A percentile compares a stretch with the other conserved stretches of the same genome.
Conservation (phyloP, 2,888 invertebrate genomes). For the Lutraria lutraria region DNA sequence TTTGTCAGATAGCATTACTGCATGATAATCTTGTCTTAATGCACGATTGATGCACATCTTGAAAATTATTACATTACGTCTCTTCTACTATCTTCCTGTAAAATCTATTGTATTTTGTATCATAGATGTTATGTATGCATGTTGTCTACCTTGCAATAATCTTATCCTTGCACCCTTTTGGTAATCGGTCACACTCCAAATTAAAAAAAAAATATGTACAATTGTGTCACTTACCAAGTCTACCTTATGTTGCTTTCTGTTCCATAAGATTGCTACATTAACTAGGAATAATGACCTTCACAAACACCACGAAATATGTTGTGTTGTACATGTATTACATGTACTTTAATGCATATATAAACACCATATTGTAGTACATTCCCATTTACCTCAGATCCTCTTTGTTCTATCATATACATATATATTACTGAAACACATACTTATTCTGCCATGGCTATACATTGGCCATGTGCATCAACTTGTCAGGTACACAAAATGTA, state of each 20-base stretch:
- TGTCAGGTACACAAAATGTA: too few species aligned
- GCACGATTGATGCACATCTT: neutral
- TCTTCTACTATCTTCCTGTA: neutral
- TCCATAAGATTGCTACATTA: too few species aligned
- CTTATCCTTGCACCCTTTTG: neutral
- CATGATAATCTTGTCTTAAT: neutral
- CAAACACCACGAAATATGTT: too few species aligned
- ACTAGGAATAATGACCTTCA: too few species aligned
- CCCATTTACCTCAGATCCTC: too few species aligned
- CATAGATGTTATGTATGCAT: neutral
- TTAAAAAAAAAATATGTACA: neutral
- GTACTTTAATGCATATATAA: too few species aligned
- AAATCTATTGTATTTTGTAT: constrained; percentile 2
- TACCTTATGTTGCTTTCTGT: neutral
- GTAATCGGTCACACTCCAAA: neutral
- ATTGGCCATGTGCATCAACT: too few species aligned
- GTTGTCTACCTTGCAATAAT: neutral
- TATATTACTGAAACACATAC: too few species aligned
- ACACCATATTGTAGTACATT: too few species aligned
- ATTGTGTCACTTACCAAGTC: neutral
- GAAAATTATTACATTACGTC: neutral
- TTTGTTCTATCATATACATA: too few species aligned
- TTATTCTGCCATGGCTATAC: too few species aligned
- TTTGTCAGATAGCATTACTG: neutral
- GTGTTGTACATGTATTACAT: too few species aligned